Percentiles rank a stretch among this genome's conserved stretches.
Conservation (phyloP, 1,140 invertebrate species). For the Planococcus citri region DNA sequence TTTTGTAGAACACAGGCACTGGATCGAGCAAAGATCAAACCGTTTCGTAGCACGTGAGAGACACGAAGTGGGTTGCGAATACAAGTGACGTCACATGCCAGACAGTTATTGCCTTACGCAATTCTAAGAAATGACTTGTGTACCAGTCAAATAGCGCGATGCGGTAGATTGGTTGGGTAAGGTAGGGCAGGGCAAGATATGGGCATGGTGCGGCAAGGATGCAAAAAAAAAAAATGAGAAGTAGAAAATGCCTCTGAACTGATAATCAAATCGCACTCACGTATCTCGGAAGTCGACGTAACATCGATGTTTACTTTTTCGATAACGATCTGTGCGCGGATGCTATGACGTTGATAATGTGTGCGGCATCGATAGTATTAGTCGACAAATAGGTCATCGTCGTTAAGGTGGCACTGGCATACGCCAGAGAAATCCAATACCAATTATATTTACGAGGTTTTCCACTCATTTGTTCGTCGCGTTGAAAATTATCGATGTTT, state of each 20-base stretch:
- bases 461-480: too few relatives aligned
- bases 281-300: not conserved
- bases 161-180: not conserved
- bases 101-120: slow-evolving; percentile 1
- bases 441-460: too few relatives aligned
- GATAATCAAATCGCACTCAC: not conserved
- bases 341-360: too few relatives aligned
- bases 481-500: too few relatives aligned
- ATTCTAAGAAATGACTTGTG: not conserved
- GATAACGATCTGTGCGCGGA: too few relatives aligned
- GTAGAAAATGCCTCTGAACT: not conserved
- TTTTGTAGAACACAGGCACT: not conserved
- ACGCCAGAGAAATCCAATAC: too few relatives aligned
- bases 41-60: not conserved
- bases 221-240: not conserved
- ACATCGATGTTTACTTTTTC: not conserved
- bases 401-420: too few relatives aligned
- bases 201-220: too few relatives aligned
- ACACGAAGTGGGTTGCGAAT: slow-evolving; percentile 1
- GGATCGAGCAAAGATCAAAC: not conserved
- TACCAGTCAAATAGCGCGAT: not conserved
- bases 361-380: too few relatives aligned
- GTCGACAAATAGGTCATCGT: too few relatives aligned
- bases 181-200: too few relatives aligned
- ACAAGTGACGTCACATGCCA: not conserved